Evolutionary conservation across 2,888 invertebrate genomes (phyloP).

Genomic region (Thymelicus acteon): DNA sequence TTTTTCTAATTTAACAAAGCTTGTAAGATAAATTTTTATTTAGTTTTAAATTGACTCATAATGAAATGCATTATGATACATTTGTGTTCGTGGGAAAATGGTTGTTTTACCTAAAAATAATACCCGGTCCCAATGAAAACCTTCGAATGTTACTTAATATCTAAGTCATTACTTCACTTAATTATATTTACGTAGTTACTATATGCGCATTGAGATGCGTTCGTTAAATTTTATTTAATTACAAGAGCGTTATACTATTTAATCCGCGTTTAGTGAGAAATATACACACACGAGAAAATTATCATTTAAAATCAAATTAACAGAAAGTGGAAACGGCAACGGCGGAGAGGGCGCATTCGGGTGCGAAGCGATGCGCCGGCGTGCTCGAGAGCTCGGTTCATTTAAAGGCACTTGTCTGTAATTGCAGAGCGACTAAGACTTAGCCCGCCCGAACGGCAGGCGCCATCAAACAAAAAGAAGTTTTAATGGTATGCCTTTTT

Average conservation of each 20-base stretch:
- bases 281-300: conserved; percentile 49
- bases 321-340: conserved; percentile 64
- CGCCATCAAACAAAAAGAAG: conserved; percentile 77
- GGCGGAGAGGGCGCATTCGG: conserved; percentile 71
- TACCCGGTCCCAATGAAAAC: no score
- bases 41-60: no score
- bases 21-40: no score
- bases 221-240: conserved; percentile 3
- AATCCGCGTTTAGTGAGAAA: conserved; percentile 20
- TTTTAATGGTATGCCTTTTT: conserved; percentile 77
- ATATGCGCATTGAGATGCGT: background rate
- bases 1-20: background rate
- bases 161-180: no score
- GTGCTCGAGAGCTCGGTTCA: conserved; percentile 83
- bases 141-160: no score
- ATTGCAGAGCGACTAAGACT: conserved; percentile 82
- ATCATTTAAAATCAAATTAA: conserved; percentile 72
- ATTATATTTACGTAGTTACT: background rate
- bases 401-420: conserved; percentile 84
- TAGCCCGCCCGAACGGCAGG: conserved; percentile 67
- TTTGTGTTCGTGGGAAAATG: no score
- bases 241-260: background rate
- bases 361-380: conserved; percentile 77
- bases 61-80: no score
- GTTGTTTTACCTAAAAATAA: no score